Percentiles rank a stretch among this genome's conserved stretches.
These are phyloP conservation scores for Malurus splendens DNA, from an alignment of 2,797 vertebrate genomes.

Conservation along the genomic window DNA sequence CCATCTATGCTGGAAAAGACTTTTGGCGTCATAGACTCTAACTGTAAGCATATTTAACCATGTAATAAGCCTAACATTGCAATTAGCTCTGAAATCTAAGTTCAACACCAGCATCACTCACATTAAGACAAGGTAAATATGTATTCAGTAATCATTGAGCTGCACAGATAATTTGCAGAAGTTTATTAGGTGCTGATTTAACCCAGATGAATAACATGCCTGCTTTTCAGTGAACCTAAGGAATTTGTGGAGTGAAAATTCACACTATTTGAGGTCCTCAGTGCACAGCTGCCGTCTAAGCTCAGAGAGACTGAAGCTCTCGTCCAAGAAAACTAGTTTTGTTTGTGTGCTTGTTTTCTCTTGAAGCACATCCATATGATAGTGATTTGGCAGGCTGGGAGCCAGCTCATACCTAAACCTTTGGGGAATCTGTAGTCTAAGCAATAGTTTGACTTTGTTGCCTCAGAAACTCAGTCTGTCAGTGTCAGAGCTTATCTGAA, in stretches of 20 bases:
- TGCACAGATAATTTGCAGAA: background rate
- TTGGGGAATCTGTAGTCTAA: background rate
- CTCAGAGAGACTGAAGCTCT: background rate
- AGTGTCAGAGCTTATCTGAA: background rate
- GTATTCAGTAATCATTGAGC: background rate
- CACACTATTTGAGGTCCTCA: background rate
- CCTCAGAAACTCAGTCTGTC: background rate
- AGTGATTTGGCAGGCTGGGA: background rate
- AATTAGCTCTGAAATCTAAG: background rate
- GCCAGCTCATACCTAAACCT: background rate
- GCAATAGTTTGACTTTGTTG: background rate
- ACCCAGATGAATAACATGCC: background rate
- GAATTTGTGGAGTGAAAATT: background rate
- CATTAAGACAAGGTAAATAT: background rate
- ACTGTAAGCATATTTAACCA: background rate
- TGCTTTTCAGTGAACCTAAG: background rate
- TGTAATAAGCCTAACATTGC: background rate
- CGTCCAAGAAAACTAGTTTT: background rate
- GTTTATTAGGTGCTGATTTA: background rate
- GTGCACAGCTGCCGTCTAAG: background rate
- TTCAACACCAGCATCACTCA: background rate
- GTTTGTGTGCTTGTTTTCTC: background rate
- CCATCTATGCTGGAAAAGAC: background rate
- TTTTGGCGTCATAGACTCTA: background rate
- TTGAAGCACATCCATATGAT: background rate